phyloP scores from a whole-genome alignment of 2,113 vertebrate genomes.

The Motacilla tschutschensis region DNA sequence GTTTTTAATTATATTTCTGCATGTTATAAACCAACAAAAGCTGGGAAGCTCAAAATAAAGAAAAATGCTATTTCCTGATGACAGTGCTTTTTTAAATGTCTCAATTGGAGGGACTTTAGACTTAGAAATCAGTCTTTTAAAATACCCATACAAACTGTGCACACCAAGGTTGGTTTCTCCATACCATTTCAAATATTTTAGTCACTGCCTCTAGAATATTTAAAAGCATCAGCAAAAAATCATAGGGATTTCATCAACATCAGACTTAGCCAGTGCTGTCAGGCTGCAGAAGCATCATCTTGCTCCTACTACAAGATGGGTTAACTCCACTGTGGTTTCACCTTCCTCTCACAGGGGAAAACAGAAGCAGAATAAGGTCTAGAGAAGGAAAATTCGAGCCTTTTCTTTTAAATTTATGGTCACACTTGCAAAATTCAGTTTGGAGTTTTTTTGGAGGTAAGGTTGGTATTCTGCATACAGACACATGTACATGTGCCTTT shows the following conservation, averaged over 20 bases:
- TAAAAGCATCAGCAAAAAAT: neutral
- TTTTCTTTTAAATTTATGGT: neutral
- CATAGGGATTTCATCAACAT: neutral
- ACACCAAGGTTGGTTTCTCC: neutral
- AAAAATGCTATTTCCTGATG: neutral
- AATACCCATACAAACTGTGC: neutral
- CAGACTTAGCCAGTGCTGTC: neutral
- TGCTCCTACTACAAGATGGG: rapidly evolving
- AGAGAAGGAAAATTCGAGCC: neutral
- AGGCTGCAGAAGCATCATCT: neutral
- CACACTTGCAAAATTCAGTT: neutral
- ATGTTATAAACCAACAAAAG: neutral
- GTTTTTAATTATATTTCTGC: neutral
- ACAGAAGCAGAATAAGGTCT: neutral
- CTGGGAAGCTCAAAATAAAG: neutral
- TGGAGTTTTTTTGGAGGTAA: neutral
- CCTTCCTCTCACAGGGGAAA: neutral
- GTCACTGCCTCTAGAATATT: neutral
- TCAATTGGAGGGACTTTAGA: neutral
- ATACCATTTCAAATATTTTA: neutral
- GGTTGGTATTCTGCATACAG: neutral
- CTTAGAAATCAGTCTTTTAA: neutral
- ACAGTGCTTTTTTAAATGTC: neutral
- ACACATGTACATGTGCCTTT: rapidly evolving
- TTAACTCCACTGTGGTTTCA: neutral